Evolutionary conservation across 2,113 vertebrate genomes (phyloP), one percentile per base, ranked within the genome.

Genomic region (Clarias magur): DNA sequence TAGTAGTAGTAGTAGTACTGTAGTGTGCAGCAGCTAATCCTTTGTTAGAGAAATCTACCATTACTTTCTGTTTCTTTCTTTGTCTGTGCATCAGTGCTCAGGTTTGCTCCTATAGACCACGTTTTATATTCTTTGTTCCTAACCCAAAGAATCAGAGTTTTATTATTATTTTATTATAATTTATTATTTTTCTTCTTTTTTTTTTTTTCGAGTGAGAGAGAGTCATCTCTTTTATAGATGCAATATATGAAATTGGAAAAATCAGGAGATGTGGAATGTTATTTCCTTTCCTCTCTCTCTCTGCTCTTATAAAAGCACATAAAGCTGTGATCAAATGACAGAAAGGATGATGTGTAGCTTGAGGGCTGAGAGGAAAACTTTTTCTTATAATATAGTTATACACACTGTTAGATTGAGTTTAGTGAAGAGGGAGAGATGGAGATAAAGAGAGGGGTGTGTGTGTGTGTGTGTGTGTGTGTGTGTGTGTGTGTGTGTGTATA

Each of bases 171-270:
- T 82, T 78, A 56, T 76, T 27, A 54, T n/a, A 78, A 78, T 59
- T 34, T 30, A 80, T 56, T 30, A 25, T 83, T 83, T 67, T 48
- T 34, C 2, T 2, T 34, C 2, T 34, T 34, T 2, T 34, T 34
- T 34, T 34, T 34, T 34, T 34, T n/a, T 67, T 53, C 4, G 3
- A 8, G 15, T n/a, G 62, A 15, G 21, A n/a, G 63, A 56, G 54
- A 19, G 13, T 30, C n/a, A 27, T 68, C 63, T 83, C 62, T 34
- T 67, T 63, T 70, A 83, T 56, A 83, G 82, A 83, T 83, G 63
- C 82, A 83, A 56, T 83, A 83, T 68, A 68, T 83, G 48, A 83
- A 68, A 83, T 83, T 68, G 63, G 48, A 68, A 83, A 34, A 83
- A 68, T 67, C 38, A 48, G 63, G 38, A 82, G 63, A 53, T 82